Evolutionary conservation across 2,888 invertebrate species (phyloP), one percentile per base, ranked within the genome.

Genomic region (Conops quadrifasciatus): DNA sequence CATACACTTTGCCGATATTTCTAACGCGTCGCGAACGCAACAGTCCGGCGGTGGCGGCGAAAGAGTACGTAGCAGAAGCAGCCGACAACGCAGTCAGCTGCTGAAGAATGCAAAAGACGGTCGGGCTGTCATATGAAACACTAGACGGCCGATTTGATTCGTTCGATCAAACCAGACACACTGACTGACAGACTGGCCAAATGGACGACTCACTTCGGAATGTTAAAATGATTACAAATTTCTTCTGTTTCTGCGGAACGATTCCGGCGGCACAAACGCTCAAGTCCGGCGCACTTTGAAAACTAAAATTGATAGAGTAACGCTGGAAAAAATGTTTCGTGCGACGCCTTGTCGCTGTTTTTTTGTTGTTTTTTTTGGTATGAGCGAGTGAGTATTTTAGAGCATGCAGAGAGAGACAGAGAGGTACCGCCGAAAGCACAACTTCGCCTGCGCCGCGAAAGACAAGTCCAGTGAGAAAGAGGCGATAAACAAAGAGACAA

Each of bases 271-370:
- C 65, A 71, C 66, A 74, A 72, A 72, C 76, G 76, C 70, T 72
- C 75, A 69, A 74, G 73, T 71, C 73, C 73, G 74, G 73, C 74
- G 74, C 76, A 74, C 73, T 72, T 73, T 74, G 73, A 71, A 73
- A 76, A 76, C 76, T 76, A 72, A 76, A 71, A 53, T 30, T 69
- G 72, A 60, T 47, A 53, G 63, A 47, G 36, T 9, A 36, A 51
- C 51, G 43, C 45, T 56, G 36, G 66, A 62, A 26, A 13, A 66
- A 56, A 43, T 43, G 45, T 56, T 67, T 67, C 45, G 36, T 56
- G 2, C 66, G 43, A 73, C 62, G 59, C 24, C 19, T 19, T 19
- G 43, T 43, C 30, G 36, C 4, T 26, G 59, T 43, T 19, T 19
- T 19, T 49, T 68, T 26, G 60, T 30, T 51, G 47, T 49, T 36